Base-by-base conservation (phyloP, 2,888 invertebrate species). In the Zaprionus bogoriensis region DNA sequence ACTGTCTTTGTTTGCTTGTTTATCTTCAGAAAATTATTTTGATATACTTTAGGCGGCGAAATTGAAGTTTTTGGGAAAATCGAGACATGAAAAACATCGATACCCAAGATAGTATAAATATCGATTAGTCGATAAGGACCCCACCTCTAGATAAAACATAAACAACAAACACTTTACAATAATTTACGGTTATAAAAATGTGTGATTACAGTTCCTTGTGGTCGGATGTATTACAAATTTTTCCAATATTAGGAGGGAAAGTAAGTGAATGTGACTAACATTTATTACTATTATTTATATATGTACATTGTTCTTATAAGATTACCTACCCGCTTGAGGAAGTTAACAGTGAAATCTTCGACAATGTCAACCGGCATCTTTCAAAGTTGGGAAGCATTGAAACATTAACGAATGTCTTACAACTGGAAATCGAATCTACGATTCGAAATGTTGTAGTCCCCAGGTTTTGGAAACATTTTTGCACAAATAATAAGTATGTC, bases 401-500 rank as follows among this genome's bases (percentile, higher is more conserved):
- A 54, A 53, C 71, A 47, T 57, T 86, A 57, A 39, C 85, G 47
- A 84, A 89, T 38, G 69, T 89, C 1, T 60, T 91, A 27, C 81
- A 85, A 2, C 63, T 86, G 12, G 89, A 91, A 78, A 78, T 90
- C 5, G 79, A 88, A 25, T 75, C 84, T 3, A 51, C 74, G 3
- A 69, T 90, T n/a, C 87, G 90, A 4, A 71, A 79, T 30, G 66
- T 81, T n/a, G 67, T 89, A 27, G 87, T 88, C 0, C 90, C 90
- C 0, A 85, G 77, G 22, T 91, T 91, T 74, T 91, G 91, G 91
- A 77, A 83, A 53, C 78, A 88, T 57, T 89, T 91, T 14, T 59
- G 57, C 2, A 10, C 45, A 3, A 50, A 59, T 1, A 30, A 20
- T 23, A 45, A 67, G 19, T 12, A 63, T 1, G 27, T 57, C 19